Conservation (phyloP, 2,113 vertebrate genomes). For the Parotia lawesii region DNA sequence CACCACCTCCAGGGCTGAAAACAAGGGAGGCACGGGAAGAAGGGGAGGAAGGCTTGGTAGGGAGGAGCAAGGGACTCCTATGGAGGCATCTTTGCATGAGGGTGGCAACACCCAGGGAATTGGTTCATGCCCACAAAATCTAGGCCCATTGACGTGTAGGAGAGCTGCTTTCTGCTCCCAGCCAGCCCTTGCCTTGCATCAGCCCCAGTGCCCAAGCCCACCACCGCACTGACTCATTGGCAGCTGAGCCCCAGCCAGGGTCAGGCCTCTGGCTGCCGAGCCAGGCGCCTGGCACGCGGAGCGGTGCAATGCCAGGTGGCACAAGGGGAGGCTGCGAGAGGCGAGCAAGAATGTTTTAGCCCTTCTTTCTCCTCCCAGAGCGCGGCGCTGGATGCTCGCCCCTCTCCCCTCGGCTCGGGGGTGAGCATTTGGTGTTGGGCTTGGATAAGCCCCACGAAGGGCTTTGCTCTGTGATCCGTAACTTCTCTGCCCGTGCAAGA, state of each 20-base stretch:
- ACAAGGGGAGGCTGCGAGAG: background rate
- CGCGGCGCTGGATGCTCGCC: background rate
- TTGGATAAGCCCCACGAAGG: background rate
- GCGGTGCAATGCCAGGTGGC: fast-evolving
- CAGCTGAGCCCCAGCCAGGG: background rate
- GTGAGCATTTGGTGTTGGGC: background rate
- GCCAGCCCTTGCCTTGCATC: background rate
- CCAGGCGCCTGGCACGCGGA: background rate
- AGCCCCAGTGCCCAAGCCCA: background rate
- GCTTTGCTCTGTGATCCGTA: slow-evolving; percentile 36
- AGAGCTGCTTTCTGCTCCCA: background rate
- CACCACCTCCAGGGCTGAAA: background rate
- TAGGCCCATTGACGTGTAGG: fast-evolving
- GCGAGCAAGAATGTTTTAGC: background rate
- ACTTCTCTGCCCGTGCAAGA: slow-evolving; percentile 20
- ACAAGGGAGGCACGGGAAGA: background rate
- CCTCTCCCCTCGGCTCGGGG: fast-evolving
- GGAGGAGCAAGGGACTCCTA: background rate
- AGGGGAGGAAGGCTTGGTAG: background rate
- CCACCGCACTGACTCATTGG: background rate
- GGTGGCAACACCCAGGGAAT: background rate
- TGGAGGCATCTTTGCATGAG: background rate
- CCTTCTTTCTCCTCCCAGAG: background rate
- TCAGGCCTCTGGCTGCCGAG: background rate
- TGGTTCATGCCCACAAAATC: background rate